These are phyloP conservation scores for Phania funesta DNA, from an alignment of 2,888 invertebrate species.

Conservation along the genomic window DNA sequence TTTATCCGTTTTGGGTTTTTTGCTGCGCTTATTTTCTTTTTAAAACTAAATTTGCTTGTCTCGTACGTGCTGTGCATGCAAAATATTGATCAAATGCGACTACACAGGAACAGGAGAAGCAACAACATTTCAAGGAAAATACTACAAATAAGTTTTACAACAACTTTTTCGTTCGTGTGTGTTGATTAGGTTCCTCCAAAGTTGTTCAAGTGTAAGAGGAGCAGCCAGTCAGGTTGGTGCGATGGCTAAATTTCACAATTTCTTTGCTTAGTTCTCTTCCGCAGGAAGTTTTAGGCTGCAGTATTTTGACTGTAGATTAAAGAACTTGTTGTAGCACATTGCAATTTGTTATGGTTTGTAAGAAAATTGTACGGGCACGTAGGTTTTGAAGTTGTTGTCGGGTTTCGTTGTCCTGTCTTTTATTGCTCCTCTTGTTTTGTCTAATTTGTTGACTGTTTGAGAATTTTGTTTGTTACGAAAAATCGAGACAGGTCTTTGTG, in stretches of 20 bases:
- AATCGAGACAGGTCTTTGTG: neutral
- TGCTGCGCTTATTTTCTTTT: constrained; percentile 67
- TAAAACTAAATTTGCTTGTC: constrained; percentile 78
- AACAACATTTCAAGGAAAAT: constrained; percentile 9
- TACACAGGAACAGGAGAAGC: neutral
- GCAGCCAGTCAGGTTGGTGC: constrained; percentile 16
- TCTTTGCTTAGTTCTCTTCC: neutral
- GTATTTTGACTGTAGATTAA: constrained; percentile 26
- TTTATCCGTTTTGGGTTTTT: constrained; percentile 4
- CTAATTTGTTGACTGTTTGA: constrained; percentile 44
- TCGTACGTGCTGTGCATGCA: constrained; percentile 77
- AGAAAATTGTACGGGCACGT: constrained; percentile 45
- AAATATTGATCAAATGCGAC: constrained; percentile 54
- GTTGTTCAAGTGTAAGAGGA: constrained; percentile 18
- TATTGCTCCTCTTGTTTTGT: constrained; percentile 21
- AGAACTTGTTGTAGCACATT: constrained; percentile 27
- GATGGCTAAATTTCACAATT: constrained; percentile 30
- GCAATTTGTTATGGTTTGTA: constrained; percentile 43
- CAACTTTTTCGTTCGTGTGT: constrained; percentile 61
- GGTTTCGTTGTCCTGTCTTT: constrained; percentile 7
- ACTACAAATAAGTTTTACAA: constrained; percentile 46
- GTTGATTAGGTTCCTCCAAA: constrained; percentile 66
- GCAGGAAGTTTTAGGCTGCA: constrained; percentile 39
- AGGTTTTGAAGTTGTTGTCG: constrained; percentile 58
- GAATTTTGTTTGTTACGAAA: neutral